Evolutionary conservation across 2,797 vertebrate genomes (phyloP).

Genomic region (Chelidonichthys spinosus): DNA sequence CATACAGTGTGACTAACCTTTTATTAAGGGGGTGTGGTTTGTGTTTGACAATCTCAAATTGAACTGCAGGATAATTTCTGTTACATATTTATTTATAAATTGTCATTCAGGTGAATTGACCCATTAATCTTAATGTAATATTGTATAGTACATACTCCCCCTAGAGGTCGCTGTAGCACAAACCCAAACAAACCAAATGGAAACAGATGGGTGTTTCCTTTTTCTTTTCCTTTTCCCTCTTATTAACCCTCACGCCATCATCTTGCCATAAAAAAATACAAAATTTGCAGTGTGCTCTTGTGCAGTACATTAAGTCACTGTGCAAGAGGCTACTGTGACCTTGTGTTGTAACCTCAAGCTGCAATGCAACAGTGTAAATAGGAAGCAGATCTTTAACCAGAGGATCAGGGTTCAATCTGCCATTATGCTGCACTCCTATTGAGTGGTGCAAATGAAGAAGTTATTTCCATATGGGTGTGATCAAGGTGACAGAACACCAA

Average conservation of each 20-base stretch:
- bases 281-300: background rate
- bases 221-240: background rate
- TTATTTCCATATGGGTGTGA: background rate
- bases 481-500: background rate
- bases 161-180: constrained; percentile 44
- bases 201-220: background rate
- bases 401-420: background rate
- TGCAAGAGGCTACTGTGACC: background rate
- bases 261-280: background rate
- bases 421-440: background rate
- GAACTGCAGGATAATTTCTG: background rate
- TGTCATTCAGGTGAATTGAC: constrained; percentile 2
- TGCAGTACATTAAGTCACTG: background rate
- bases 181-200: background rate
- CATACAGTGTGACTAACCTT: background rate
- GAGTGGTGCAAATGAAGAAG: background rate
- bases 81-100: background rate
- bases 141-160: constrained; percentile 1
- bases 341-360: background rate
- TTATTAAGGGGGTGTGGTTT: background rate
- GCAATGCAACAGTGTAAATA: background rate
- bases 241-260: background rate
- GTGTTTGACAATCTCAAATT: constrained; percentile 1
- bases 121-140: background rate
- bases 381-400: background rate